Base-by-base conservation (phyloP, 2,888 invertebrate genomes). In the Apotomis turbidana region DNA sequence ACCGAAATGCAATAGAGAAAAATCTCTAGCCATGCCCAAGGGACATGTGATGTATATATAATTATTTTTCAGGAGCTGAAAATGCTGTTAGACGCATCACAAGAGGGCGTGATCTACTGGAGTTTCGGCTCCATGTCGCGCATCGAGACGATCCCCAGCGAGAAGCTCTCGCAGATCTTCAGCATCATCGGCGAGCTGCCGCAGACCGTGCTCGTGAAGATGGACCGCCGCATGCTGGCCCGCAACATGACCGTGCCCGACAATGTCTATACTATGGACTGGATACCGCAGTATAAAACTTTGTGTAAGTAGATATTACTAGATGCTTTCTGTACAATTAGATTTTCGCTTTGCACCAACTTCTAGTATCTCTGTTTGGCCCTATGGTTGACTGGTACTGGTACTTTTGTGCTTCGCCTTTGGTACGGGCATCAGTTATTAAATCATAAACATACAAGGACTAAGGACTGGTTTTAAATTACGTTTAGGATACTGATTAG, bases 71-170 rank as follows among this genome's bases (percentile, higher is more conserved):
- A 94, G 94, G 89, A 92, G 12, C 83, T 94, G 76, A 87, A 93
- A 78, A 79, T 82, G 10, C 82, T 93, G 59, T 75, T 94, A 70
- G 93, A 94, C 76, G 87, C 87, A 44, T 90, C 93, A 0, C 79
- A 82, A 13, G 90, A 94, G 69, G 94, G 94, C 12, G 90, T 94
- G 38, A 93, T 95, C 71, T 95, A 94, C 80, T 94, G 95, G 87
- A 94, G 94, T 75, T 94, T 95, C 78, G 95, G 95, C 9, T 95
- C 95, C 5, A 94, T 95, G 92, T 87, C 95, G 0, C 84, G 91
- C 36, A 93, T 94, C 51, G 94, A 94, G 81, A 93, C 93, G 0
- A 93, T 95, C 75, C 92, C 94, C 0, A 83, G 83, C 52, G 86
- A 90, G 15, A 91, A 86, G 75, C 78, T 94, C 60, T 84, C 89